Conservation (phyloP, 1,140 invertebrate genomes). For the Bombyx mori region DNA sequence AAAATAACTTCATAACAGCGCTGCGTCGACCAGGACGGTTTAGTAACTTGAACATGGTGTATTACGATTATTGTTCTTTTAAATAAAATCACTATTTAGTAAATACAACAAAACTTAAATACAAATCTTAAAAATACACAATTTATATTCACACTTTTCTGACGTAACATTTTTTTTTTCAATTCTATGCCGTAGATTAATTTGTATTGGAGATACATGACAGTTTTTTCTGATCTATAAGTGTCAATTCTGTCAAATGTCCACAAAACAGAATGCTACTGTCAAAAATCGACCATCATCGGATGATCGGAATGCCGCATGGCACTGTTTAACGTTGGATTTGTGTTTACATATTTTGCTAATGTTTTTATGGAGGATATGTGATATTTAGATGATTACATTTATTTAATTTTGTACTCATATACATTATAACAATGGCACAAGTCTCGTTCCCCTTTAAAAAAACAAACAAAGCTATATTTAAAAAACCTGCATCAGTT, state of each 20-base stretch:
- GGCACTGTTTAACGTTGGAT: neutral
- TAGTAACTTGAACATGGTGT: slow-evolving; percentile 57
- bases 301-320: too few species aligned
- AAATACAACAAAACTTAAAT: neutral
- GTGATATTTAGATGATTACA: too few species aligned
- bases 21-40: slow-evolving; percentile 47
- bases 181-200: too few species aligned
- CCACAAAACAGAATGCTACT: too few species aligned
- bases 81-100: neutral
- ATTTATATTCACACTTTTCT: slow-evolving; percentile 18
- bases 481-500: slow-evolving; percentile 76
- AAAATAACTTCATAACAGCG: slow-evolving; percentile 41
- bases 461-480: slow-evolving; percentile 81
- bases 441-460: slow-evolving; percentile 75
- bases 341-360: slow-evolving; percentile 1
- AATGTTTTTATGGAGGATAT: neutral
- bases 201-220: too few species aligned
- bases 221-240: too few species aligned
- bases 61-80: too few species aligned
- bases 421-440: slow-evolving; percentile 30
- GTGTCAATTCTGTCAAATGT: too few species aligned
- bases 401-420: neutral
- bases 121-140: neutral
- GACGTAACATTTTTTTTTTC: slow-evolving; percentile 6
- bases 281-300: too few species aligned